Percentiles rank a stretch among this genome's conserved stretches.
These are phyloP conservation scores for Hippocampus barbouri DNA, from an alignment of 2,113 vertebrate species.

Conservation along the genomic window DNA sequence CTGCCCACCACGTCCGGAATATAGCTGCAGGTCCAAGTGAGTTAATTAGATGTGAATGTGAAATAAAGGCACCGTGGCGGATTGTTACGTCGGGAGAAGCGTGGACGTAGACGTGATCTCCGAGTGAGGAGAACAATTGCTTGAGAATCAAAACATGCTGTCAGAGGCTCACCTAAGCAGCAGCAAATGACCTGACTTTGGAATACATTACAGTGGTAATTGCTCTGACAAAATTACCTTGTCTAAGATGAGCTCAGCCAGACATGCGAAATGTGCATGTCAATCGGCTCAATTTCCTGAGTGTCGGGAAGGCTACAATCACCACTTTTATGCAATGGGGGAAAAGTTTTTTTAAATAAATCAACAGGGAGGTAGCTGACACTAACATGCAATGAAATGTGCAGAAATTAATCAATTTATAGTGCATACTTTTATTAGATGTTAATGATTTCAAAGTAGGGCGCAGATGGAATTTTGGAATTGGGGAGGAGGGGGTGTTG, in stretches of 20 bases:
- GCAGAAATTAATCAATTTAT: conserved; percentile 32
- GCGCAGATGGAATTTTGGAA: too few relatives aligned
- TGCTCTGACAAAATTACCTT: conserved; percentile 90
- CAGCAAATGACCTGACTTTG: conserved; percentile 88
- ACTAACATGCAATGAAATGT: conserved; percentile 72
- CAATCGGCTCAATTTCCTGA: conserved; percentile 85
- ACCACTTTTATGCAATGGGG: conserved; percentile 73
- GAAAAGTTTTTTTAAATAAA: conserved; percentile 63
- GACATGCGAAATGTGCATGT: conserved; percentile 77
- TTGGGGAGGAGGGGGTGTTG: too few relatives aligned
- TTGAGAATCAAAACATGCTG: conserved; percentile 91
- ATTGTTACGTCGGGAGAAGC: conserved; percentile 55
- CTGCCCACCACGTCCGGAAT: conserved; percentile 52
- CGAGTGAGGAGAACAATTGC: conserved; percentile 72
- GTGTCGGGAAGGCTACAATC: conserved; percentile 81
- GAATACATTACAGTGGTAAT: conserved; percentile 96
- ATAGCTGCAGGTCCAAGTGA: conserved; percentile 55
- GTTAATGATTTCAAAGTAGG: not conserved
- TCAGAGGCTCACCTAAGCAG: conserved; percentile 79
- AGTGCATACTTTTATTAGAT: conserved; percentile 17
- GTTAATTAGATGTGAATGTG: conserved; percentile 69
- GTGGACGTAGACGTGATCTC: conserved; percentile 52
- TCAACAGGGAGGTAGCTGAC: conserved; percentile 60
- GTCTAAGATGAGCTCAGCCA: conserved; percentile 78
- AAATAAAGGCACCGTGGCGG: conserved; percentile 60